These are phyloP conservation scores for Trogon surrucura DNA, from an alignment of 2,113 vertebrate genomes.

Conservation along the genomic window DNA sequence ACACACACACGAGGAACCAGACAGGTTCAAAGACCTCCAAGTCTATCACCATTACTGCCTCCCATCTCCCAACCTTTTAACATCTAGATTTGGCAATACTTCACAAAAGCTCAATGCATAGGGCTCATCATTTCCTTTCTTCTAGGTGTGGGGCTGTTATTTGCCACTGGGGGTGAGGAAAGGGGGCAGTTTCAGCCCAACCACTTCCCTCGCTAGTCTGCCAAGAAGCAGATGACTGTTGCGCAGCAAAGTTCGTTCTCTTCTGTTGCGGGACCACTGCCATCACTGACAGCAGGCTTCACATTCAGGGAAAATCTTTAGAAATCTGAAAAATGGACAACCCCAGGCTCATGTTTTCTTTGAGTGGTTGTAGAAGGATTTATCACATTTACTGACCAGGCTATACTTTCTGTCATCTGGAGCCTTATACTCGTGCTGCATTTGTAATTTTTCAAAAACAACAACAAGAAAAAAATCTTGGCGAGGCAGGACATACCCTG, in stretches of 20 bases:
- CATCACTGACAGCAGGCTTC: not conserved
- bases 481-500: not conserved
- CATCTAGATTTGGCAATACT: not conserved
- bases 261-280: not conserved
- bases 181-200: not conserved
- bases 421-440: not conserved
- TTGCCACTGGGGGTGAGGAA: not conserved
- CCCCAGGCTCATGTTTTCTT: not conserved
- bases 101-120: not conserved
- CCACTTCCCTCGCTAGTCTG: not conserved
- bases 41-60: not conserved
- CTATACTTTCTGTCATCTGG: rapidly evolving
- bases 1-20: not conserved
- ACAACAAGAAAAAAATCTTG: not conserved
- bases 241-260: not conserved
- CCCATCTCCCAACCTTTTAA: not conserved
- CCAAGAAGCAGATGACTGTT: not conserved
- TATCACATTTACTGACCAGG: not conserved
- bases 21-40: not conserved
- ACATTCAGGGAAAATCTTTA: not conserved
- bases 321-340: not conserved
- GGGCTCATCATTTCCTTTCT: not conserved
- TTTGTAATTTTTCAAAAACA: not conserved
- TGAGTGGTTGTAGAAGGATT: not conserved
- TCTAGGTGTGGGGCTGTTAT: not conserved